phyloP scores from a whole-genome alignment of 2,797 vertebrate species.

The Helostoma temminkii region DNA sequence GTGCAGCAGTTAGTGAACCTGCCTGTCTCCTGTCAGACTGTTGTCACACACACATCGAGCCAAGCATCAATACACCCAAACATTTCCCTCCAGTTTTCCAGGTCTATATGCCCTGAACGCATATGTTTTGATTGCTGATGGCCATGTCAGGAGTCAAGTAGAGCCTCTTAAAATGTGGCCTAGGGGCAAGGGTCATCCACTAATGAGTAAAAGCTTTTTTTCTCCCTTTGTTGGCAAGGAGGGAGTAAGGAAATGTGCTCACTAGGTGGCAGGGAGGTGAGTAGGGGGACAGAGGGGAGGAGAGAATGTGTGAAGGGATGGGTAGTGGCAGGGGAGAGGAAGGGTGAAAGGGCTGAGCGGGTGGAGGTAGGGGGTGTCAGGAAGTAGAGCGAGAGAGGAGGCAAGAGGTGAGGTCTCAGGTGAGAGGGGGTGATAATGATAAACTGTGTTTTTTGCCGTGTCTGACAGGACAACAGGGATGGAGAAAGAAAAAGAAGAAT shows the following conservation, averaged over 20 bases:
- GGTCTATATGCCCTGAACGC: conserved; percentile 68
- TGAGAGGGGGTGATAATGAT: conserved; percentile 80
- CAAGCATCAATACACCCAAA: conserved; percentile 64
- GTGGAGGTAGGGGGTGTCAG: conserved; percentile 63
- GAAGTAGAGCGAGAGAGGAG: conserved; percentile 71
- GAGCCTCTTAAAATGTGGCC: conserved; percentile 88
- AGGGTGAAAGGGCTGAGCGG: conserved; percentile 72
- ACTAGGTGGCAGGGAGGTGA: conserved; percentile 79
- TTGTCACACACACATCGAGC: conserved; percentile 78
- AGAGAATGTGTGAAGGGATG: conserved; percentile 80
- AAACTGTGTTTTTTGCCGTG: conserved; percentile 66
- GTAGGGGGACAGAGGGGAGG: conserved; percentile 64
- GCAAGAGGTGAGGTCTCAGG: conserved; percentile 82
- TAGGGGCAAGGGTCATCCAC: conserved; percentile 81
- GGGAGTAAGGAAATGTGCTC: conserved; percentile 81
- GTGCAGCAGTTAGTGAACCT: conserved; percentile 77
- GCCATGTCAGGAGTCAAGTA: conserved; percentile 88
- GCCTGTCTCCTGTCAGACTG: conserved; percentile 80
- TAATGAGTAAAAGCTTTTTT: conserved; percentile 86
- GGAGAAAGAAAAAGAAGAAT: conserved; percentile 11
- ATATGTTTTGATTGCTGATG: conserved; percentile 85
- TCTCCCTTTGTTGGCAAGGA: conserved; percentile 73
- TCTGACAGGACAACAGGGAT: conserved; percentile 37
- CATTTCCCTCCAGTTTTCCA: conserved; percentile 38
- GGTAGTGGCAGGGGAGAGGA: conserved; percentile 75